Base-by-base conservation (phyloP, 2,797 vertebrate genomes). In the Percopsis omiscomaycus region DNA sequence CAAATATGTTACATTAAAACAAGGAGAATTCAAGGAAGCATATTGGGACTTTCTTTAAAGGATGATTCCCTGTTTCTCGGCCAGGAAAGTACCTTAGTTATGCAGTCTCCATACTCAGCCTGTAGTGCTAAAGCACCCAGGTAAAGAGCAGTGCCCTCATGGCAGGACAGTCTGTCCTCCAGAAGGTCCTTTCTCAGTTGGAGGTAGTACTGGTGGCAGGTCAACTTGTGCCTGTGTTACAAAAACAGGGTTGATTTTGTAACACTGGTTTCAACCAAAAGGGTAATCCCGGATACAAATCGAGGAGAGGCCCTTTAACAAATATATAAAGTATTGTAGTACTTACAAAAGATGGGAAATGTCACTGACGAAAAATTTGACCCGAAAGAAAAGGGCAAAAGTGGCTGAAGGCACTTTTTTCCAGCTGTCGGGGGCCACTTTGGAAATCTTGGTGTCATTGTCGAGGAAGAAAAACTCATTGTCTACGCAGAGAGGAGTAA, bases 381-480 rank as follows among this genome's bases (percentile, higher is more conserved):
- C 91, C 69, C 95, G 90, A 68, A 98, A 89, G 75, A 92, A 95
- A 77, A 98, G 93, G 1, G 90, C 91, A 75, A 96, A 94, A 53
- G 75, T 89, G 60, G 92, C 76, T 4, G 84, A 84, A 59, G 94
- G 88, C 49, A 89, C 90, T 93, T 95, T 96, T 81, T 93, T 95
- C 95, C 96, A 97, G 69, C 89, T 89, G 61, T 94, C 93, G 45
- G 94, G 95, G 28, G 94, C 93, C 49, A 95, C 89, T 92, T 95
- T 96, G 79, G 92, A 94, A 70, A 97, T 89, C 75, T 94, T 95
- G 27, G 91, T 93, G 13, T 96, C 93, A 11, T 90, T 91, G 70
- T 96, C 94, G 88, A 98, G 78, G 78, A 97, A 97, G 88, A 96
- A 96, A 78, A 94, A 96, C 80, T 97, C 95, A 79, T 94, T 91